Evolutionary conservation across 2,113 vertebrate genomes (phyloP), one percentile per base, ranked within the genome.

Genomic region (Choloepus hoffmanni): DNA sequence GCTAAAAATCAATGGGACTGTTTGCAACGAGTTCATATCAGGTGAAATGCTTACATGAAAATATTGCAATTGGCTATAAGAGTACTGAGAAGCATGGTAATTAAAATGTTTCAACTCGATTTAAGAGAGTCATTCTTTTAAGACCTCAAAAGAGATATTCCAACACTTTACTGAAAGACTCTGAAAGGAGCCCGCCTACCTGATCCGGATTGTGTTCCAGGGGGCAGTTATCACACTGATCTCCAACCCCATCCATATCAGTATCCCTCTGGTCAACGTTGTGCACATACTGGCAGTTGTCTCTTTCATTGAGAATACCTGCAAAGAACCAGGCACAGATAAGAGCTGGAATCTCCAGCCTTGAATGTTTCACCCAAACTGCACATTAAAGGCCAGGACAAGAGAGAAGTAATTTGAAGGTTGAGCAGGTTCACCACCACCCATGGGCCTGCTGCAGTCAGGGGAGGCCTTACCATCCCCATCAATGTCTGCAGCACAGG

Each of bases 191-290:
- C 2, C 86, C 84, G 60, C 95, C 15, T 98, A 99, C 99, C 99
- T 99, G 99, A 95, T 99, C 99, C 92, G 99, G 99, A 97, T 99
- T 99, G 98, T 99, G 99, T 97, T 99, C 99, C 96, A 99, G 97
- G 67, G 99, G 99, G 94, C 99, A 99, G 98, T 99, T 99, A 97
- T 99, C 99, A 97, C 99, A 99, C 78, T 99, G 99, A 98, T 99
- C 99, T 98, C 99, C 99, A 93, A 99, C 99, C 16, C 99, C 99
- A 77, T 99, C 99, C 95, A 99, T 98, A 88, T 99, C 99, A 9
- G 98, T 99, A 92, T 99, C 99, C 93, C 98, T 99, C 98, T 99
- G 99, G 97, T 99, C 99, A 97, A 99, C 99, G 0, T 99, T 99
- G 98, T 99, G 99, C 77, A 99, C 99, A 74, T 99, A 99, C 0